Base-by-base conservation (phyloP, 2,113 vertebrate species). In the Melanerpes formicivorus region DNA sequence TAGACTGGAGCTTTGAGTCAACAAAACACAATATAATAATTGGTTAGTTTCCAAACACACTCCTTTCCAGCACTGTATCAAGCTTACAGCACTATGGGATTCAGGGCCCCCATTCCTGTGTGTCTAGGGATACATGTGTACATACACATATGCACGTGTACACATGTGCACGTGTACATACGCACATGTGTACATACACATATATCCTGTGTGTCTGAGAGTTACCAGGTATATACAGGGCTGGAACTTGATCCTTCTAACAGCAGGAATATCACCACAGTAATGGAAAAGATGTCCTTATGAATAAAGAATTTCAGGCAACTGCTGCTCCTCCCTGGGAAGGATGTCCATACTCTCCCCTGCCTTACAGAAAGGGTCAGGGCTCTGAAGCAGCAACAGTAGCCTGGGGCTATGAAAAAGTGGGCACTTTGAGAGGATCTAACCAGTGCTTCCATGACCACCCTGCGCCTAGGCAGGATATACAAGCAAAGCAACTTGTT, bases 81-180 rank as follows among this genome's bases (percentile, higher is more conserved):
- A 50, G 40, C 54, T 25, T 1, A 3, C 0, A 1, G 69, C 1
- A 0, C 37, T 67, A 40, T 26, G 75, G 79, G 37, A 44, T 56
- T 78, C 32, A 29, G 26, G 19, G 37, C 42, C 10, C 52, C 27
- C 18, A 9, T 10, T 64, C 30, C 44, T 18, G 11, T 10, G 3
- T 55, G 14, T 29, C 32, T 58, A n/a, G 23, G 25, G 27, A 21
- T 9, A 40, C 40, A 40, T 40, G 40, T 11, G 40, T 40, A 11
- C 11, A 40, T 40, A 40, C 40, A 23, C 26, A 29, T 16, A n/a
- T 11, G 40, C 40, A 40, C 40, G 11, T 40, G 40, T 34, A 34
- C 34, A 34, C 34, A 26, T 29, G n/a, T 2, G 12, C 10, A 46
- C 44, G 22, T 17, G 34, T 3, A 37, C 18, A 29, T 16, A n/a